These are phyloP conservation scores for Stenotaenia linearis DNA, from an alignment of 2,888 invertebrate species.

Conservation along the genomic window DNA sequence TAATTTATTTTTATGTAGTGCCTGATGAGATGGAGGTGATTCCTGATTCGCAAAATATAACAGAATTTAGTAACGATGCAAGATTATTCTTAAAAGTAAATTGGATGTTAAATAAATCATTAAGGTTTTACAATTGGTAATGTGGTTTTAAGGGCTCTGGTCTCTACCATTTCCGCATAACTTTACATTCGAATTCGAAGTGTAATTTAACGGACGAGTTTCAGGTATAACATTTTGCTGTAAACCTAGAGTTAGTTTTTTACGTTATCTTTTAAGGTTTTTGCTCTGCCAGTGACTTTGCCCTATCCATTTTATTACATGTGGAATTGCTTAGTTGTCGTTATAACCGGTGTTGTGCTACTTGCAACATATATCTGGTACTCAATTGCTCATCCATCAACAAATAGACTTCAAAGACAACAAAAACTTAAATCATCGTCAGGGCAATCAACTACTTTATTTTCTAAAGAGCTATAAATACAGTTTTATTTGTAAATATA, in stretches of 20 bases:
- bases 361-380: not conserved
- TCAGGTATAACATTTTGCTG: not conserved
- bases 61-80: not conserved
- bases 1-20: not conserved
- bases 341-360: not conserved
- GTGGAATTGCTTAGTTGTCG: not conserved
- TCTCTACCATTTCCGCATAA: not conserved
- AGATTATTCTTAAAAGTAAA: not conserved
- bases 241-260: too few relatives aligned
- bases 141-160: not conserved
- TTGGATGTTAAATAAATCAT: not conserved
- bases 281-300: not conserved
- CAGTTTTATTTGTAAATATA: not conserved
- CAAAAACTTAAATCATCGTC: not conserved
- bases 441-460: not conserved
- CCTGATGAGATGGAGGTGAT: not conserved
- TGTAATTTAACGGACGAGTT: not conserved
- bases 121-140: not conserved
- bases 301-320: slow-evolving; percentile 14
- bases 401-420: not conserved
- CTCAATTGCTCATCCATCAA: not conserved
- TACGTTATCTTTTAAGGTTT: not conserved
- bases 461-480: not conserved
- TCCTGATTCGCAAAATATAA: not conserved
- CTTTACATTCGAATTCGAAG: not conserved